Base-by-base conservation (phyloP, 2,888 invertebrate species). In the Zygogramma bicolorata region DNA sequence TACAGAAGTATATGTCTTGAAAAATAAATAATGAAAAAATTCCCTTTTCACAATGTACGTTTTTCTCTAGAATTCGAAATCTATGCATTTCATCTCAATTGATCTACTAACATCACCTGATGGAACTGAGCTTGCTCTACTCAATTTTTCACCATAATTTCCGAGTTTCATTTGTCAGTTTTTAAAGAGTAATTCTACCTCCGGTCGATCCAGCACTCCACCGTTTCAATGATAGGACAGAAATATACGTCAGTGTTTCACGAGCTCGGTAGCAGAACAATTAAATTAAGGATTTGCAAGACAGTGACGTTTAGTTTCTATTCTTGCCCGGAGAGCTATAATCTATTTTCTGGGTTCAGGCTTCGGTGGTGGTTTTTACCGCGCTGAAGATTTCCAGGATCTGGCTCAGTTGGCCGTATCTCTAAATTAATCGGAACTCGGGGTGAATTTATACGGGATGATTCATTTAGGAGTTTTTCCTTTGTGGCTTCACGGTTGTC, bases 251-350 rank as follows among this genome's bases (percentile, higher is more conserved):
- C 46, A 27, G 27, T 53, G 25, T 53, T 25, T 53, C 53, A n/a
- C n/a, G 53, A 53, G 46, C 27, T 25, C 53, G 27, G 53, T 15
- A n/a, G 27, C 27, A 13, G 25, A 53, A 22, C 53, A 53, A 53
- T 53, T 53, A 27, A 53, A 53, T 53, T 53, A n/a, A 53, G 53
- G 53, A 53, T 53, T 53, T 27, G 53, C 53, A 13, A 53, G n/a
- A 53, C 25, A 53, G 53, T 53, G 53, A 53, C 25, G 53, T 53
- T 27, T 27, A 27, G 27, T 53, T 25, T 53, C 53, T 53, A 27
- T 53, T 53, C 27, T 27, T 27, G 53, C 15, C 27, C 13, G 10
- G 53, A n/a, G 27, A 53, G 53, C 27, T 53, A 25, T 27, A 53
- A 53, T 53, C 53, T 53, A 53, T 27, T 53, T 53, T 25, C 53